phyloP scores from a whole-genome alignment of 2,797 vertebrate genomes.

The Naso thynnoides region DNA sequence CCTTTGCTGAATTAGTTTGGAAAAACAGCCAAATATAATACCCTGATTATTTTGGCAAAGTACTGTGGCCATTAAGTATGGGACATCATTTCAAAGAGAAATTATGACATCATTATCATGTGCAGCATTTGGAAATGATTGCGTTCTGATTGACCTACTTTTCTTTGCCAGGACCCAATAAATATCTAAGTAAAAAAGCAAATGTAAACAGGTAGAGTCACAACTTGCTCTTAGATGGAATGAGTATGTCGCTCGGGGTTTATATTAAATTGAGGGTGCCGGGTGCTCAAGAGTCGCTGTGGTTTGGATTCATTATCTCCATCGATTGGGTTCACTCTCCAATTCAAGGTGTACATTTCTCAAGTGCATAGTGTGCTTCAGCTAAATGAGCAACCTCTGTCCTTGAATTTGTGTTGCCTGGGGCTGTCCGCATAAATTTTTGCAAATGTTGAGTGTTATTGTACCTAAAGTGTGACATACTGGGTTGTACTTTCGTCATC shows the following conservation, averaged over 20 bases:
- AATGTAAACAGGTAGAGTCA: slow-evolving; percentile 32
- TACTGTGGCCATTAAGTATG: slow-evolving; percentile 2
- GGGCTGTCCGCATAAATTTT: slow-evolving; percentile 21
- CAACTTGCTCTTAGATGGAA: slow-evolving; percentile 5
- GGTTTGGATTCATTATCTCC: slow-evolving; percentile 14
- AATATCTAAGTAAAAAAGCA: slow-evolving; percentile 48
- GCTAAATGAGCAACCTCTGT: slow-evolving; percentile 25
- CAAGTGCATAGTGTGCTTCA: slow-evolving; percentile 10
- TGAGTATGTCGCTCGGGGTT: not conserved
- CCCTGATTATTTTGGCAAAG: slow-evolving; percentile 26
- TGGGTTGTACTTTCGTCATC: not conserved
- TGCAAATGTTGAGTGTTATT: not conserved
- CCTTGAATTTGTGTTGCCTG: slow-evolving; percentile 36
- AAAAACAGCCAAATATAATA: slow-evolving; percentile 17
- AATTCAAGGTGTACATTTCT: slow-evolving; percentile 32
- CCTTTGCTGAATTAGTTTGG: not conserved
- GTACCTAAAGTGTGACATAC: not conserved
- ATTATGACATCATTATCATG: slow-evolving; percentile 38
- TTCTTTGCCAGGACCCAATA: slow-evolving; percentile 22
- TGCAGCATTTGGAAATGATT: slow-evolving; percentile 47
- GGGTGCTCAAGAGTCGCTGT: not conserved
- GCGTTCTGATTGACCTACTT: slow-evolving; percentile 28
- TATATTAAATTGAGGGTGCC: slow-evolving; percentile 31
- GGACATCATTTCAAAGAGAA: slow-evolving; percentile 10
- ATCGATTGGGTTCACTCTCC: slow-evolving; percentile 21